Conservation (phyloP, 2,797 vertebrate species). For the Acanthurus leucopareius region DNA sequence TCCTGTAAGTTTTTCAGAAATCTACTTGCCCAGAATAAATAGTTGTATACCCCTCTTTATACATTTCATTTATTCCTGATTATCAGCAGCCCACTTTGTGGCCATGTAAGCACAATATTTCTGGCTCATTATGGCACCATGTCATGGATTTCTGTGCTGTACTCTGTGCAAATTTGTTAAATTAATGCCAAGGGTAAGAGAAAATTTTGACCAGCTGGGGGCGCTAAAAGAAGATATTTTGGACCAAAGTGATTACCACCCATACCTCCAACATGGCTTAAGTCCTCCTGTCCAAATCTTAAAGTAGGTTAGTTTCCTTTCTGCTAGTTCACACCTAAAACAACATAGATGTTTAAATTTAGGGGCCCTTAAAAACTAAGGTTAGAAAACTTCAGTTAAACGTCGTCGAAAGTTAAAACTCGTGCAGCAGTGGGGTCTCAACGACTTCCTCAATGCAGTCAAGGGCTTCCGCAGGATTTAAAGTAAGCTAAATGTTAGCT, state of each 20-base stretch:
- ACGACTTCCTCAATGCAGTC: constrained; percentile 76
- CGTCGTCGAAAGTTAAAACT: constrained; percentile 39
- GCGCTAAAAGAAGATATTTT: too few species aligned
- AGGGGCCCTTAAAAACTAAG: too few species aligned
- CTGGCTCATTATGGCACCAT: too few species aligned
- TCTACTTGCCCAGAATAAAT: too few species aligned
- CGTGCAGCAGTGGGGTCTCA: constrained; percentile 42
- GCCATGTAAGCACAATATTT: too few species aligned
- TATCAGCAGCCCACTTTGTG: too few species aligned
- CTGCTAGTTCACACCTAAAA: background rate
- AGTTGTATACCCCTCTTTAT: too few species aligned
- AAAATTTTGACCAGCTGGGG: background rate
- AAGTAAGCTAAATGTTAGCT: constrained; percentile 62
- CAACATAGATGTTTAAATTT: background rate
- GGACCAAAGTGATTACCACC: too few species aligned
- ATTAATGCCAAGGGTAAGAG: background rate
- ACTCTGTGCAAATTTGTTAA: background rate
- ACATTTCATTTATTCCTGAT: too few species aligned
- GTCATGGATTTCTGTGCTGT: background rate
- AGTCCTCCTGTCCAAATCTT: background rate
- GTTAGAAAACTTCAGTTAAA: constrained; percentile 27
- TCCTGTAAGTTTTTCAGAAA: too few species aligned
- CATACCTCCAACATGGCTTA: too few species aligned
- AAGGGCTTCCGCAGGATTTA: constrained; percentile 58
- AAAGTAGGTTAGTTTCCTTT: background rate